phyloP scores from a whole-genome alignment of 2,888 invertebrate genomes.

The Callinectes sapidus region DNA sequence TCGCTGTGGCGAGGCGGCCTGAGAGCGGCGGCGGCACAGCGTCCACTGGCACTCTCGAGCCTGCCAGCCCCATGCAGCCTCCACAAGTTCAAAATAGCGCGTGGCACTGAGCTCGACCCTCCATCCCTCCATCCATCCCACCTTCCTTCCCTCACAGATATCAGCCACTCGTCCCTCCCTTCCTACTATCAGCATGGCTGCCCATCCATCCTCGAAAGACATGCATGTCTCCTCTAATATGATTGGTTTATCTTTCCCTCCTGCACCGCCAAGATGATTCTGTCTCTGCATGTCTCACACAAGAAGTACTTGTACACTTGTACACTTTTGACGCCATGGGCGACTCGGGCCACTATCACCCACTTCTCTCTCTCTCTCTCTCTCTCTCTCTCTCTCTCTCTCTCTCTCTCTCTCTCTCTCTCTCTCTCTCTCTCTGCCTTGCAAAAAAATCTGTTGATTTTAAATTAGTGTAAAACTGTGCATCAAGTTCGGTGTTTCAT shows the following conservation, averaged over 20 bases:
- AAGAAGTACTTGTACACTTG: too few relatives aligned
- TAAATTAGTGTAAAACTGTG: too few relatives aligned
- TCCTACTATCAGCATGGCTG: neutral
- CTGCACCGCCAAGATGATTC: neutral
- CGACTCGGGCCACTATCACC: neutral
- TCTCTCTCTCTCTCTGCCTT: neutral
- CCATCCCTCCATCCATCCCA: slow-evolving; percentile 22
- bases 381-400: neutral
- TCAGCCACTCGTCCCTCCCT: neutral
- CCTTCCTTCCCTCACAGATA: neutral
- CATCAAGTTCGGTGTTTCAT: too few relatives aligned
- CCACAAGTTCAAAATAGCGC: slow-evolving; percentile 66
- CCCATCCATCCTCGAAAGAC: neutral
- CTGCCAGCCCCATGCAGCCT: slow-evolving; percentile 32
- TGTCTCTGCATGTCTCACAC: neutral
- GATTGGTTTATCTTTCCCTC: neutral
- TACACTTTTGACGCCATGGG: too few relatives aligned
- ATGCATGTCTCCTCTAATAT: neutral
- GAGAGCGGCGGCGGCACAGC: slow-evolving; percentile 44
- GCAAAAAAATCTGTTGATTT: too few relatives aligned
- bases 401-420: neutral
- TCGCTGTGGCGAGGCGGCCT: slow-evolving; percentile 22
- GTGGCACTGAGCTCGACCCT: slow-evolving; percentile 53
- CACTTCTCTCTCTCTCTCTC: too few relatives aligned
- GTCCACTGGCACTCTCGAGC: slow-evolving; percentile 44